Percentiles rank a stretch among this genome's conserved stretches.
Conservation (phyloP, 2,113 vertebrate species). For the Python bivittatus region DNA sequence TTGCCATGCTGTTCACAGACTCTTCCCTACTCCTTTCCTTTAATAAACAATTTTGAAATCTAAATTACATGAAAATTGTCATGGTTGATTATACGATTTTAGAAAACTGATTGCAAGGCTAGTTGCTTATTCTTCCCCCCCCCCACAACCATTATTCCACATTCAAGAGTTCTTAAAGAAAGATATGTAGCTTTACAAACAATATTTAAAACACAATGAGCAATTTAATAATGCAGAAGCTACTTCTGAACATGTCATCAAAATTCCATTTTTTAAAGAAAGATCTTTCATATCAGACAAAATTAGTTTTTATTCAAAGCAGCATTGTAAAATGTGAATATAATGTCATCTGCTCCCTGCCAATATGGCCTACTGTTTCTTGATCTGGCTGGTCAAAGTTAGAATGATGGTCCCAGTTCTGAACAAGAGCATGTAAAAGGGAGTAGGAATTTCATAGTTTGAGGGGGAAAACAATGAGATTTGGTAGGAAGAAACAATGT, state of each 20-base stretch:
- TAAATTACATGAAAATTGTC: constrained; percentile 10
- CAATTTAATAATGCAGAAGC: background rate
- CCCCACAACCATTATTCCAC: constrained; percentile 9
- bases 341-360: background rate
- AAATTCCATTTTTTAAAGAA: background rate
- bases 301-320: background rate
- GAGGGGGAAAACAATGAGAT: background rate
- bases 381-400: background rate
- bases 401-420: background rate
- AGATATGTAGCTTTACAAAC: background rate
- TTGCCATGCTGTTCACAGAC: constrained; percentile 51
- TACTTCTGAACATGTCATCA: background rate
- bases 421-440: background rate
- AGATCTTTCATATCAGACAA: background rate
- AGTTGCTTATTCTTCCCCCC: background rate
- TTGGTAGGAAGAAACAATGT: background rate
- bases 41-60: constrained; percentile 50
- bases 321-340: background rate
- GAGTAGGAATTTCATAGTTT: background rate
- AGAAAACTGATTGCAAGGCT: constrained; percentile 13
- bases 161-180: constrained; percentile 23
- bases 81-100: constrained; percentile 25
- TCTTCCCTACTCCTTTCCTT: constrained; percentile 47
- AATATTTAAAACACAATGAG: constrained; percentile 2
- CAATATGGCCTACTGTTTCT: background rate